These are phyloP conservation scores for Acrossocheilus fasciatus DNA, from an alignment of 2,797 vertebrate genomes.

Conservation along the genomic window DNA sequence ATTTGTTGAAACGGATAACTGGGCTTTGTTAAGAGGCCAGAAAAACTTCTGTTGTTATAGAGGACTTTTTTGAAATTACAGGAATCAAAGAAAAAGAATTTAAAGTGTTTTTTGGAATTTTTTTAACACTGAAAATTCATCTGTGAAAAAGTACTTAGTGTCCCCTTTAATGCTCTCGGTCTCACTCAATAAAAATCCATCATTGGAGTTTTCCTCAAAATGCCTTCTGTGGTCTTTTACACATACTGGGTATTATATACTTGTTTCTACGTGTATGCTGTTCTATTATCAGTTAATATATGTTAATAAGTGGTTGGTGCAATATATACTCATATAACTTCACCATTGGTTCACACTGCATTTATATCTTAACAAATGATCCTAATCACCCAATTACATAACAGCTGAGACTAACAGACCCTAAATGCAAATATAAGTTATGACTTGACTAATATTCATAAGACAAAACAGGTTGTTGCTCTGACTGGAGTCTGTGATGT, in stretches of 20 bases:
- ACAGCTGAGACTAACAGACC: neutral
- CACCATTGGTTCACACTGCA: neutral
- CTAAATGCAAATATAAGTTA: neutral
- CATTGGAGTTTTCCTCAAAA: slow-evolving; percentile 72
- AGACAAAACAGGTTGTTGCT: neutral
- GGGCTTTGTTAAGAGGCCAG: slow-evolving; percentile 43
- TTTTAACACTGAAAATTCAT: slow-evolving; percentile 66
- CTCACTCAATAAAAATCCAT: slow-evolving; percentile 85
- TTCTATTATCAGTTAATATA: neutral
- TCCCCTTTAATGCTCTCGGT: slow-evolving; percentile 79
- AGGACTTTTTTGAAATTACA: slow-evolving; percentile 69
- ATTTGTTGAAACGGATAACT: slow-evolving; percentile 51
- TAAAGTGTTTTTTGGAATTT: slow-evolving; percentile 55
- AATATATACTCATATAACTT: neutral
- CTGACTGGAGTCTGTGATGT: slow-evolving; percentile 46
- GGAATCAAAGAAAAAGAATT: slow-evolving; percentile 74
- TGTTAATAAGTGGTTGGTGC: neutral
- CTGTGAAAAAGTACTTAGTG: slow-evolving; percentile 73
- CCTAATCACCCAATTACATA: neutral
- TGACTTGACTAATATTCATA: neutral
- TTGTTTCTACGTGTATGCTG: neutral
- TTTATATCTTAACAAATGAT: neutral
- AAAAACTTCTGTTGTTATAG: slow-evolving; percentile 41
- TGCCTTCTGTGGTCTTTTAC: slow-evolving; percentile 12
- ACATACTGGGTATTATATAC: neutral